A percentile compares a stretch with the other conserved stretches of the same genome.
Evolutionary conservation across 2,797 vertebrate genomes (phyloP).

Genomic region (Discoglossus pictus): DNA sequence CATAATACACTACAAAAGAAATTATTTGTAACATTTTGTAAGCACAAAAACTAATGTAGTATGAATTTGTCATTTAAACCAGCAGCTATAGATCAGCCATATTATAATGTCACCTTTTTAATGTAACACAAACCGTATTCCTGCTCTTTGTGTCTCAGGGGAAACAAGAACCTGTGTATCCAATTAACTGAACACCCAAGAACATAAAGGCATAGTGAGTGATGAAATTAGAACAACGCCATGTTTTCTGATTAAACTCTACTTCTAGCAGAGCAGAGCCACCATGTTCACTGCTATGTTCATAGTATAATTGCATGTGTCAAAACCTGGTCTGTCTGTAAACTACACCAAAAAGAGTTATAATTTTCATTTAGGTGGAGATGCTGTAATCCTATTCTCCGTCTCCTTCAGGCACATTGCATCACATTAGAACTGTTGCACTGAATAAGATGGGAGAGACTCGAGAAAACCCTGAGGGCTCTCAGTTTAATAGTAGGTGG

Average conservation of each 20-base stretch:
- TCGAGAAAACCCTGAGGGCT: constrained; percentile 56
- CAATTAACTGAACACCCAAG: constrained; percentile 76
- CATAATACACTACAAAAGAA: constrained; percentile 53
- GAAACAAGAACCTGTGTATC: constrained; percentile 69
- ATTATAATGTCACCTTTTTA: constrained; percentile 77
- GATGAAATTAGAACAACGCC: constrained; percentile 75
- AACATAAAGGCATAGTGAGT: constrained; percentile 75
- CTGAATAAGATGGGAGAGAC: constrained; percentile 72
- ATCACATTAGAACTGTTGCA: constrained; percentile 83
- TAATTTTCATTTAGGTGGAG: constrained; percentile 85
- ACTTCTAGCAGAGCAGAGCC: constrained; percentile 75
- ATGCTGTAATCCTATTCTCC: constrained; percentile 67
- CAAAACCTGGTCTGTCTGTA: constrained; percentile 78
- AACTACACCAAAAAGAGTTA: constrained; percentile 71
- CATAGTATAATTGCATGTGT: constrained; percentile 85
- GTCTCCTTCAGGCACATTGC: constrained; percentile 75
- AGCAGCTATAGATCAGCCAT: constrained; percentile 66
- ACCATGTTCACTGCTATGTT: constrained; percentile 74
- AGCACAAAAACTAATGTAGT: constrained; percentile 71
- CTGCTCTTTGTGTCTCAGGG: constrained; percentile 69
- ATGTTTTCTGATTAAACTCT: constrained; percentile 81
- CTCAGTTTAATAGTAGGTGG: constrained; percentile 74
- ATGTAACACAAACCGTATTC: constrained; percentile 71
- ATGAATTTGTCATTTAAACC: constrained; percentile 69
- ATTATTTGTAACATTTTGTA: constrained; percentile 71